These are phyloP conservation scores for Xestobium rufovillosum DNA, from an alignment of 2,888 invertebrate species.

Conservation along the genomic window DNA sequence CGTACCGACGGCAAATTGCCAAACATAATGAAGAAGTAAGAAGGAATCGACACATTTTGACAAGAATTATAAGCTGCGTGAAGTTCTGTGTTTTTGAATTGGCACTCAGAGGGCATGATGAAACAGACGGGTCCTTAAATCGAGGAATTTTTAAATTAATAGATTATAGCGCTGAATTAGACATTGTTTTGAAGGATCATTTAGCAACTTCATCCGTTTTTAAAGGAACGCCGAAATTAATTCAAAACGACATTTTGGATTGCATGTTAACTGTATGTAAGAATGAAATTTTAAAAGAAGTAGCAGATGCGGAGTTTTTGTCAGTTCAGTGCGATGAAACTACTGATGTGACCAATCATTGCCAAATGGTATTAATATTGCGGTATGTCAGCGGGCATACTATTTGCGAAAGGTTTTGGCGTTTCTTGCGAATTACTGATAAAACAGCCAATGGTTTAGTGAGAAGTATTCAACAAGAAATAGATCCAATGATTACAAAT, in stretches of 20 bases:
- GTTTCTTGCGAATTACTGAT: conserved; percentile 16
- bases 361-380: conserved; percentile 22
- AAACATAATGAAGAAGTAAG: neutral
- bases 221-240: neutral
- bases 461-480: conserved; percentile 16
- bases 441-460: conserved; percentile 18
- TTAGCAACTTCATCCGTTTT: neutral
- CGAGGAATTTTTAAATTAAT: conserved; percentile 1
- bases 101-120: conserved; percentile 1
- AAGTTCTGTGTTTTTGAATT: neutral
- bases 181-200: neutral
- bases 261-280: neutral
- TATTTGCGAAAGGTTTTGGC: conserved; percentile 24
- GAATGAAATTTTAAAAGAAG: neutral
- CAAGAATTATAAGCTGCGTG: neutral
- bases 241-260: conserved; percentile 1
- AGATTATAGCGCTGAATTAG: neutral
- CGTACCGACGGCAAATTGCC: too few relatives aligned
- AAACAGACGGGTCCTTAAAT: neutral
- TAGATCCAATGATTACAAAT: conserved; percentile 4
- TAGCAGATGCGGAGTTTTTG: neutral
- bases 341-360: conserved; percentile 20
- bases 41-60: neutral
- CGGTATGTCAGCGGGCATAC: conserved; percentile 22
- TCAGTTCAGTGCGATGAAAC: conserved; percentile 18